Evolutionary conservation across 2,888 invertebrate species (phyloP).

Genomic region (Hirtodrosophila trivittata): DNA sequence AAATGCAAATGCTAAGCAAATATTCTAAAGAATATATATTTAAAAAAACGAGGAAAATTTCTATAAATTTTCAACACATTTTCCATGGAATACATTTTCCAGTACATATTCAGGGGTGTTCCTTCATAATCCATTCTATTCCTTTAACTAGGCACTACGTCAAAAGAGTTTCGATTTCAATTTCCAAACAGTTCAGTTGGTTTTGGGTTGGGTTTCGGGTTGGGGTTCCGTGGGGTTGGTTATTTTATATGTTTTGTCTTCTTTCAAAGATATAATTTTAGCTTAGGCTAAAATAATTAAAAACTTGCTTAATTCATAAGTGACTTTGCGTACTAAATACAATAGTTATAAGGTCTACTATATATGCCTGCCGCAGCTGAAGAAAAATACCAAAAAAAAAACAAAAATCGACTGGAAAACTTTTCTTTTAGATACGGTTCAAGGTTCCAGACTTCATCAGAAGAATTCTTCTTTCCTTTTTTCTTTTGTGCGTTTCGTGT

Average conservation of each 20-base stretch:
- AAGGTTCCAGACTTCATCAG: background rate
- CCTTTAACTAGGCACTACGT: too few relatives aligned
- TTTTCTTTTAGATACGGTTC: too few relatives aligned
- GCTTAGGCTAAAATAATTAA: constrained; percentile 61
- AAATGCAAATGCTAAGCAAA: constrained; percentile 35
- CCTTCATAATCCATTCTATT: too few relatives aligned
- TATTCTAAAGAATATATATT: constrained; percentile 12
- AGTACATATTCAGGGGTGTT: constrained; percentile 12
- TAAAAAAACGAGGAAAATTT: constrained; percentile 14
- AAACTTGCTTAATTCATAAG: constrained; percentile 76
- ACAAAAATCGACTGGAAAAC: background rate
- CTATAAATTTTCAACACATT: constrained; percentile 20
- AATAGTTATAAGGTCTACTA: constrained; percentile 46
- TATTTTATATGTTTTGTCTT: constrained; percentile 9
- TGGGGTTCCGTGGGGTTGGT: background rate
- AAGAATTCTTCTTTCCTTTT: background rate
- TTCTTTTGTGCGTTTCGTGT: constrained; percentile 44
- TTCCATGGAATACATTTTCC: constrained; percentile 25
- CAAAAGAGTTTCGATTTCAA: background rate
- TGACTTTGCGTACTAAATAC: constrained; percentile 77
- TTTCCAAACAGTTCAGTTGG: background rate
- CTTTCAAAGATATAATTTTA: background rate
- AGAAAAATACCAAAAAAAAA: constrained; percentile 15
- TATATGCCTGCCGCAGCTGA: constrained; percentile 34
- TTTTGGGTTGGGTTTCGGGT: background rate